Evolutionary conservation across 2,888 invertebrate species (phyloP).

Genomic region (Zaprionus lineosus): DNA sequence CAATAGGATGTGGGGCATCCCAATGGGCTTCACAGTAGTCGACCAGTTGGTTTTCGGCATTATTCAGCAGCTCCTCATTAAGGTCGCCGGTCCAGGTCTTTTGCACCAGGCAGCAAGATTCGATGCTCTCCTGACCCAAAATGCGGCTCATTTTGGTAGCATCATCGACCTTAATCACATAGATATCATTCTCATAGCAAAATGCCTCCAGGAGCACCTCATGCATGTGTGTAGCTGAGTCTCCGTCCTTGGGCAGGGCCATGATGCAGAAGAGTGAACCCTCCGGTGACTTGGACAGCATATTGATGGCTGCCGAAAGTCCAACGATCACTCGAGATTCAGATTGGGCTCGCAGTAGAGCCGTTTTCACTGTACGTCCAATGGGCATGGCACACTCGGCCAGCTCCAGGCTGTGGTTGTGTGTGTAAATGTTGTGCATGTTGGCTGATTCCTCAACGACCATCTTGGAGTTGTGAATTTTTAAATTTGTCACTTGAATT

Average conservation of each 20-base stretch:
- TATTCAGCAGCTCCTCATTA: conserved; percentile 84
- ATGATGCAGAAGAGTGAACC: conserved; percentile 88
- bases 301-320: conserved; percentile 81
- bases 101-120: conserved; percentile 83
- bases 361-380: conserved; percentile 80
- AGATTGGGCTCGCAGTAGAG: conserved; percentile 80
- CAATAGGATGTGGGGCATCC: conserved; percentile 86
- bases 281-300: conserved; percentile 82
- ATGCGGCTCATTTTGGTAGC: conserved; percentile 83
- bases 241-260: conserved; percentile 87
- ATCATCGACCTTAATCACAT: conserved; percentile 87
- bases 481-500: conserved; percentile 40
- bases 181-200: conserved; percentile 90
- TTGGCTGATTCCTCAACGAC: conserved; percentile 74
- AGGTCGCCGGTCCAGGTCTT: conserved; percentile 81
- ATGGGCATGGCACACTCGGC: conserved; percentile 75
- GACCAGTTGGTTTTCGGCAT: conserved; percentile 86
- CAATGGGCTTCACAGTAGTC: conserved; percentile 88
- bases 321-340: conserved; percentile 82
- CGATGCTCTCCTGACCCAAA: conserved; percentile 84
- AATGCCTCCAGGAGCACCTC: conserved; percentile 90
- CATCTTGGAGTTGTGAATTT: conserved; percentile 68
- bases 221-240: conserved; percentile 90
- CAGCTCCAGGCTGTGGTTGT: conserved; percentile 46
- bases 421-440: conserved; percentile 58